A percentile compares a stretch with the other conserved stretches of the same genome.
These are phyloP conservation scores for Opisthocomus hoazin DNA, from an alignment of 2,113 vertebrate genomes.

Conservation along the genomic window DNA sequence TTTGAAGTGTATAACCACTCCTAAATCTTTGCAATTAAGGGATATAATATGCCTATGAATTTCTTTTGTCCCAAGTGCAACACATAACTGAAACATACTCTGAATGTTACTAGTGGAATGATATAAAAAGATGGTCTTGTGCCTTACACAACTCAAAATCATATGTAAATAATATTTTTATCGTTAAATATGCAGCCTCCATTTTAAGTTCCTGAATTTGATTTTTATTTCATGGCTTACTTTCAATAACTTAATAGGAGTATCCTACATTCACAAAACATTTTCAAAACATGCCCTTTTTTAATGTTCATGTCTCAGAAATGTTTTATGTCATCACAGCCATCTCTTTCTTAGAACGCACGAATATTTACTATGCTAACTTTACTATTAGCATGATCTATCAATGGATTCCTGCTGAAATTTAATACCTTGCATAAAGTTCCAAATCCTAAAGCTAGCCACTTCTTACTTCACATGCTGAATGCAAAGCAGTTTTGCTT, in stretches of 20 bases:
- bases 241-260: conserved; percentile 25
- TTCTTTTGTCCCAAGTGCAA: not conserved
- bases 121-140: not conserved
- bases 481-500: not conserved
- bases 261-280: conserved; percentile 20
- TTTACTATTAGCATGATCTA: conserved; percentile 23
- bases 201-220: not conserved
- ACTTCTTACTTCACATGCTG: not conserved
- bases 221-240: not conserved
- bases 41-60: not conserved
- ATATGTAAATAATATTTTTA: not conserved
- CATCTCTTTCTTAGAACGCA: conserved; percentile 9
- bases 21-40: not conserved
- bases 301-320: conserved; percentile 33
- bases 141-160: not conserved
- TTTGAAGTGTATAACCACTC: not conserved
- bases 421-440: not conserved
- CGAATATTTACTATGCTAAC: not conserved
- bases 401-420: not conserved
- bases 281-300: conserved; percentile 2
- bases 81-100: not conserved
- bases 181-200: not conserved
- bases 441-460: not conserved
- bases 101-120: not conserved
- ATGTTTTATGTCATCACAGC: conserved; percentile 38